Evolutionary conservation across 2,888 invertebrate genomes (phyloP).

Genomic region (Campoletis raptor): DNA sequence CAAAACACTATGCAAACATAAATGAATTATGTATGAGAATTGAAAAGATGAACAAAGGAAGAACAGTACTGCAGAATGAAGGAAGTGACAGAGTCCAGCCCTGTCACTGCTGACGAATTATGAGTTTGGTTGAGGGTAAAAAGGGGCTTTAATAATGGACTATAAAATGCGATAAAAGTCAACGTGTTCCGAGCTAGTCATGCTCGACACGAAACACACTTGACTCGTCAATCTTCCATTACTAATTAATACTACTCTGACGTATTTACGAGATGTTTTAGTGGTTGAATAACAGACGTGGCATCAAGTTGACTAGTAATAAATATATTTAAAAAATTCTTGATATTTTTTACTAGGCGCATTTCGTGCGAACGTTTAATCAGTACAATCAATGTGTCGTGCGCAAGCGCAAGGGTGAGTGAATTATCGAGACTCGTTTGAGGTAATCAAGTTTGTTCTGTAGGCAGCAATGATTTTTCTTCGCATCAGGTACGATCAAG

Average conservation of each 20-base stretch:
- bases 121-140: conserved; percentile 14
- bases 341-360: conserved; percentile 20
- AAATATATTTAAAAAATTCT: background rate
- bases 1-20: conserved; percentile 35
- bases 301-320: background rate
- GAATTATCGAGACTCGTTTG: conserved; percentile 44
- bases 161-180: conserved; percentile 19
- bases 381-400: conserved; percentile 34
- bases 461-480: conserved; percentile 21
- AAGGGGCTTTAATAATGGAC: conserved; percentile 2
- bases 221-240: conserved; percentile 54
- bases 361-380: background rate
- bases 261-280: conserved; percentile 41
- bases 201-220: conserved; percentile 3
- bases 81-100: conserved; percentile 34
- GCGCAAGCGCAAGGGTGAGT: conserved; percentile 24
- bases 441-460: conserved; percentile 5
- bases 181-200: conserved; percentile 6
- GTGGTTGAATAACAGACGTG: conserved; percentile 6
- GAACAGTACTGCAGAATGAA: background rate
- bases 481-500: conserved; percentile 1
- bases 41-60: background rate
- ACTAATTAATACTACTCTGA: conserved; percentile 37
- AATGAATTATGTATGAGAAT: conserved; percentile 31
- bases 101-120: conserved; percentile 23